These are phyloP conservation scores for Agrypnia vestita DNA, from an alignment of 1,140 invertebrate species.

Conservation along the genomic window DNA sequence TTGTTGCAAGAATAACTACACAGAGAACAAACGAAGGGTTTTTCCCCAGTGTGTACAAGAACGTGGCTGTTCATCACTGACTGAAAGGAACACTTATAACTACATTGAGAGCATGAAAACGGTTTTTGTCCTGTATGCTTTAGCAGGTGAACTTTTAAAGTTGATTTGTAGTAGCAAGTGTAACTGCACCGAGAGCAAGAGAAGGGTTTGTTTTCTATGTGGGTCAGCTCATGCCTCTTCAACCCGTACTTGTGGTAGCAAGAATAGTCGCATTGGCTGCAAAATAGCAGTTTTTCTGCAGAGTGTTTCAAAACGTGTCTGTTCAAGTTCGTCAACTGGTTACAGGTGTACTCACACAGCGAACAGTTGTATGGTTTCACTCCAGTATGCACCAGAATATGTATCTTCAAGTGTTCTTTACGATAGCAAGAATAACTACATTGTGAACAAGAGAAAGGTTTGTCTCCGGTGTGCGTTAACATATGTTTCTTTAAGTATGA, in stretches of 20 bases:
- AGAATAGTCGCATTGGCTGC: neutral
- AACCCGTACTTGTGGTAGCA: neutral
- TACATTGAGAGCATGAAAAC: neutral
- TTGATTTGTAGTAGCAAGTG: neutral
- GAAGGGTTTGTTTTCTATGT: neutral
- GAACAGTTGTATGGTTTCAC: no score
- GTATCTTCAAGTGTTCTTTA: no score
- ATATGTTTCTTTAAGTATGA: neutral
- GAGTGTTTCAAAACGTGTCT: neutral
- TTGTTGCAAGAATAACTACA: conserved; percentile 3
- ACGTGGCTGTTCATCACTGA: neutral
- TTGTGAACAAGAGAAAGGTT: neutral
- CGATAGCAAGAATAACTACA: neutral
- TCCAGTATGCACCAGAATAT: no score
- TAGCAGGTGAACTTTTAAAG: neutral
- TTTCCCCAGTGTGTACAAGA: neutral
- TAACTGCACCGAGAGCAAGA: neutral
- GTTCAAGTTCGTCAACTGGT: neutral
- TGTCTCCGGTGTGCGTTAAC: neutral
- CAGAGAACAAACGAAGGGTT: neutral
- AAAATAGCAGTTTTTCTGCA: neutral
- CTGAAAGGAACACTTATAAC: neutral
- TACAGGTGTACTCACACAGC: neutral
- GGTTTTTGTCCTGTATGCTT: neutral
- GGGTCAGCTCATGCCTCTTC: neutral